Base-by-base conservation (phyloP, 2,888 invertebrate genomes). In the Balanococcus diminutus region DNA sequence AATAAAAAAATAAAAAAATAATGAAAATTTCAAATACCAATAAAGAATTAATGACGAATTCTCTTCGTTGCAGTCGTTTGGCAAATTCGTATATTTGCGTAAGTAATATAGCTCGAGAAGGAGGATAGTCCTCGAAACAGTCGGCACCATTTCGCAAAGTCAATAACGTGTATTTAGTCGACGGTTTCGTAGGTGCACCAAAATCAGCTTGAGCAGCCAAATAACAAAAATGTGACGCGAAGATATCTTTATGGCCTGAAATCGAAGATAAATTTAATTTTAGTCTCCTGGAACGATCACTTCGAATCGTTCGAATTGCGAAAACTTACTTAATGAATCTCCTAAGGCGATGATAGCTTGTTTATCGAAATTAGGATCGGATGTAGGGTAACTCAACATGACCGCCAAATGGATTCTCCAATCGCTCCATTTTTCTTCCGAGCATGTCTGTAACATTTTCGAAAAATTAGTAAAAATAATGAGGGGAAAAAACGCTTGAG, bases 381-480 rank as follows among this genome's bases (percentile, higher is more conserved):
- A 92, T 14, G 95, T 93, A 16, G 94, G 93, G 90, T 97, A 97
- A 87, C 98, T 95, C 85, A 99, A 92, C 88, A 99, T 94, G 93
- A 99, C 96, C 87, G 99, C 98, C 86, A 98, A 92, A 91, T 99
- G 99, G 28, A 98, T 96, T 87, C 97, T 93, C 99, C 99, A 99
- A 91, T 98, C 98, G 86, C 94, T 95, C 95, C 95, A 95, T 88
- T 93, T 93, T 88, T 93, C 93, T 89, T 95, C 95, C 42, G 92
- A 89, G 88, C 92, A 92, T 89, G 93, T 92, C 94, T 94, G 89
- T 81, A 89, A 89, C 42, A 87, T 61, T 16, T 79, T 36, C 25
- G 46, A 22, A 2, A 82, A 36, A 67, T 67, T 32, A 19, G 22
- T 75, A 32, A 25, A 1, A 28, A 67, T 16, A 72, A 42, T n/a